A percentile compares a stretch with the other conserved stretches of the same genome.
Evolutionary conservation across 2,113 vertebrate genomes (phyloP).

Genomic region (Brevimyrus niger): DNA sequence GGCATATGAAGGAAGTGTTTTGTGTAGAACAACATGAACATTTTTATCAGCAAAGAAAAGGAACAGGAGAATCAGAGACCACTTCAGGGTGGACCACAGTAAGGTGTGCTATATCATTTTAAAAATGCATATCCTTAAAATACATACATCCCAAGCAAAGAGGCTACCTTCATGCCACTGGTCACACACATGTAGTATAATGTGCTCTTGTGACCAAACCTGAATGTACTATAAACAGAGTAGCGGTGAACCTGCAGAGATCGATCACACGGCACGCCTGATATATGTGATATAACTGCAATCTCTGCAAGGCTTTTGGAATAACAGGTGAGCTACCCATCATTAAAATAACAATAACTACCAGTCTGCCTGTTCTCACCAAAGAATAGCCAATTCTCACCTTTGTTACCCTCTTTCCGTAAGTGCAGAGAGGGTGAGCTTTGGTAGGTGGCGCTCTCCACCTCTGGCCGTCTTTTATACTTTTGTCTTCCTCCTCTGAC

Average conservation of each 20-base stretch:
- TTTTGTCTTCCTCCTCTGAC: conserved; percentile 84
- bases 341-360: not conserved
- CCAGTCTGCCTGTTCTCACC: not conserved
- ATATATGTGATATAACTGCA: not conserved
- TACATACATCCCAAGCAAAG: not conserved
- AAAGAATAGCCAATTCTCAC: conserved; percentile 27
- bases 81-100: not conserved
- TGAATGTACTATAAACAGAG: not conserved
- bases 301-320: not conserved
- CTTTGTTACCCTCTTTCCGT: conserved; percentile 72
- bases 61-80: not conserved
- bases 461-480: conserved; percentile 79
- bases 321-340: not conserved
- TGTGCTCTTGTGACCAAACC: not conserved
- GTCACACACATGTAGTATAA: not conserved
- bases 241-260: not conserved
- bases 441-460: conserved; percentile 72
- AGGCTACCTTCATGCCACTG: not conserved
- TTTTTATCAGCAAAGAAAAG: not conserved
- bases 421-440: conserved; percentile 58
- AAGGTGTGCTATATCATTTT: not conserved
- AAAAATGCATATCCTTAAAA: not conserved
- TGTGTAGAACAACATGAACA: not conserved
- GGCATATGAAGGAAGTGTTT: not conserved
- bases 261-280: not conserved